Percentiles rank a stretch among this genome's conserved stretches.
Evolutionary conservation across 1,140 invertebrate species (phyloP).

Genomic region (Caenorhabditis briggsae): DNA sequence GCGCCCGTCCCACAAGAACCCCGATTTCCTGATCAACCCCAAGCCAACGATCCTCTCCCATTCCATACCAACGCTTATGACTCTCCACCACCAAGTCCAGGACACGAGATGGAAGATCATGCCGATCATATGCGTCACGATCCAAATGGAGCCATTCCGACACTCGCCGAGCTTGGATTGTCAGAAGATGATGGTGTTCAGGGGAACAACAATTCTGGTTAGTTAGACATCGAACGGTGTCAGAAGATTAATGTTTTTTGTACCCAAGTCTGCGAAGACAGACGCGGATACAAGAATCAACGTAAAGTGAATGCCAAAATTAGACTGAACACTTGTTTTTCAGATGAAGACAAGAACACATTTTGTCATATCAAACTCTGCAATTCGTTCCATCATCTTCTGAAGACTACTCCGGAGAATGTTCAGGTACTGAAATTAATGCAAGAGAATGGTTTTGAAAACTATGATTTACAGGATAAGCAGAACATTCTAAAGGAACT

Average conservation of each 20-base stretch:
- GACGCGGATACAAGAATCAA: neutral
- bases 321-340: neutral
- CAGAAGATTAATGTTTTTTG: neutral
- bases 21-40: neutral
- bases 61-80: constrained; percentile 17
- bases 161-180: neutral
- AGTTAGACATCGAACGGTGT: neutral
- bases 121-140: constrained; percentile 2
- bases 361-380: constrained; percentile 12
- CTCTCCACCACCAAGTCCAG: constrained; percentile 12
- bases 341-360: neutral
- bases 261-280: neutral
- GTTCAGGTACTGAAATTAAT: neutral
- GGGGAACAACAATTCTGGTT: neutral
- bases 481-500: constrained; percentile 7
- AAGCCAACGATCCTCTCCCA: neutral
- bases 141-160: constrained; percentile 3
- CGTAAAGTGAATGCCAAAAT: neutral
- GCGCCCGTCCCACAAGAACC: neutral
- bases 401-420: neutral
- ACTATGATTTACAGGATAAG: neutral
- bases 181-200: neutral
- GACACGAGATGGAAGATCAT: neutral
- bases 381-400: neutral
- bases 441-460: neutral